These are phyloP conservation scores for Syrrhaptes paradoxus DNA, from an alignment of 2,113 vertebrate genomes.

Conservation along the genomic window DNA sequence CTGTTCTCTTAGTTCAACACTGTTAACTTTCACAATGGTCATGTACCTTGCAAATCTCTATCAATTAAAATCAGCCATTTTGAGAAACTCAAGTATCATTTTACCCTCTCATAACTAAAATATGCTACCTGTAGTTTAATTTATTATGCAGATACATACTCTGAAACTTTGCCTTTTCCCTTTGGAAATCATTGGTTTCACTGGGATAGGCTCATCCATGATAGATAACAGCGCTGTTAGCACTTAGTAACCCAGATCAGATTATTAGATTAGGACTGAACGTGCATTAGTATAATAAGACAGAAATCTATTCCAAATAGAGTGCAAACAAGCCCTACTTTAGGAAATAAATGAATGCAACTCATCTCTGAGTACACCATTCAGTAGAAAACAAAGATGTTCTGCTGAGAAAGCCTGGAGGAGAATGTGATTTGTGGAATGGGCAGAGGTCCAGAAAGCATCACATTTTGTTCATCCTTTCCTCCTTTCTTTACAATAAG, in stretches of 20 bases:
- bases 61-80: slow-evolving; percentile 41
- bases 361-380: slow-evolving; percentile 1
- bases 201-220: not conserved
- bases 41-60: not conserved
- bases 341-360: slow-evolving; percentile 17
- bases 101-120: slow-evolving; percentile 25
- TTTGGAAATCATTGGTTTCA: not conserved
- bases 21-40: not conserved
- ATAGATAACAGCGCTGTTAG: slow-evolving; percentile 26
- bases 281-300: slow-evolving; percentile 16
- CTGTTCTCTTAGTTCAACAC: not conserved
- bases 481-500: not conserved
- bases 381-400: slow-evolving; percentile 10
- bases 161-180: slow-evolving; percentile 6
- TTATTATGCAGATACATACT: slow-evolving; percentile 4
- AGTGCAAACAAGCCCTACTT: slow-evolving; percentile 40
- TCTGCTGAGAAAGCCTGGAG: slow-evolving; percentile 12
- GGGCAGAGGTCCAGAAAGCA: slow-evolving; percentile 39
- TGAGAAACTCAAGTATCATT: slow-evolving; percentile 3
- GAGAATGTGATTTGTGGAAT: slow-evolving; percentile 24
- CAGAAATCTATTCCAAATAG: slow-evolving; percentile 41
- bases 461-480: not conserved
- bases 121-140: not conserved
- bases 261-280: slow-evolving; percentile 55
- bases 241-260: slow-evolving; percentile 17